These are phyloP conservation scores for Lordiphosa stackelbergi DNA, from an alignment of 1,140 invertebrate genomes.

Conservation along the genomic window DNA sequence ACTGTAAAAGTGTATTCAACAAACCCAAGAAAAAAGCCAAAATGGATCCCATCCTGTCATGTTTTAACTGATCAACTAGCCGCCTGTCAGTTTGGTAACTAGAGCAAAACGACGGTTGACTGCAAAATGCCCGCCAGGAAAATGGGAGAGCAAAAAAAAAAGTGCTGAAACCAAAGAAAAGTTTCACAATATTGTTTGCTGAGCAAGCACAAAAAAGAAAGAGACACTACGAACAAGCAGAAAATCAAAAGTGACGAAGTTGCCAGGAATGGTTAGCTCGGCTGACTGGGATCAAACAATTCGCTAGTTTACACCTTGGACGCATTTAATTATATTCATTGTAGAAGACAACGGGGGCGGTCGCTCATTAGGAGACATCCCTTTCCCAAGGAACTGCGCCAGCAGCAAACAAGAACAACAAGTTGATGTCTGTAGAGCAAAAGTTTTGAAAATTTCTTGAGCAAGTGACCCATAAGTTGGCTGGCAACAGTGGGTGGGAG, in stretches of 20 bases:
- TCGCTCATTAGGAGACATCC: slow-evolving; percentile 23
- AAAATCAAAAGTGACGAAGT: slow-evolving; percentile 7
- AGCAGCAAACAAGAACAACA: slow-evolving; percentile 28
- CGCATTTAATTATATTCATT: slow-evolving; percentile 74
- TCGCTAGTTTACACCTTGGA: slow-evolving; percentile 74
- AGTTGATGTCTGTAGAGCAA: slow-evolving; percentile 24
- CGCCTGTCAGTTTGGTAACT: slow-evolving; percentile 43
- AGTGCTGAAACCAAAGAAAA: slow-evolving; percentile 47
- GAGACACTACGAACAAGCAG: slow-evolving; percentile 19
- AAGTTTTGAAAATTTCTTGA: slow-evolving; percentile 57
- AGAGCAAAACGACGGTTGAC: slow-evolving; percentile 37
- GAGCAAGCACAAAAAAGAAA: slow-evolving; percentile 48
- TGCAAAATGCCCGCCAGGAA: slow-evolving; percentile 35
- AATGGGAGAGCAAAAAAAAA: slow-evolving; percentile 7
- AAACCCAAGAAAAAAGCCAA: slow-evolving; percentile 2
- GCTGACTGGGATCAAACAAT: slow-evolving; percentile 72
- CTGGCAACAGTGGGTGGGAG: slow-evolving; percentile 17
- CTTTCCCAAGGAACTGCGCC: background rate
- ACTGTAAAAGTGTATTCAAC: no score
- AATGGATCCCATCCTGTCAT: background rate
- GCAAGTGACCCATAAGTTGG: slow-evolving; percentile 65
- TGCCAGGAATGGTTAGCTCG: slow-evolving; percentile 13
- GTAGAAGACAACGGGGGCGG: slow-evolving; percentile 33
- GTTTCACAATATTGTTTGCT: slow-evolving; percentile 65
- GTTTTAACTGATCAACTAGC: slow-evolving; percentile 34